Evolutionary conservation across 2,113 vertebrate species (phyloP).

Genomic region (Nothobranchius furzeri): DNA sequence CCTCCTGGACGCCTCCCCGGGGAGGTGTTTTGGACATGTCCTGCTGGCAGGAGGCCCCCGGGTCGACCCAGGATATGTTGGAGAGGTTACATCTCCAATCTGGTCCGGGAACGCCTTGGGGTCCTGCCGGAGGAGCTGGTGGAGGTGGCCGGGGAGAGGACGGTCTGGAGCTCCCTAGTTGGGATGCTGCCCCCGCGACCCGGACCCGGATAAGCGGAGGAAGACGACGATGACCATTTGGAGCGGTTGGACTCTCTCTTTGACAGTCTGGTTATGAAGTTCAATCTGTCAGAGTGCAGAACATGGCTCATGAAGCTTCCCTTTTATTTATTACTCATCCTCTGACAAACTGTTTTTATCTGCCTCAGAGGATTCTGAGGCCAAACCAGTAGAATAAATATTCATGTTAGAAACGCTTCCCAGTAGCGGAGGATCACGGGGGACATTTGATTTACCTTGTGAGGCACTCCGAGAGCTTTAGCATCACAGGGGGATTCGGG

Average conservation of each 20-base stretch:
- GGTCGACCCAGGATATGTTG: too few relatives aligned
- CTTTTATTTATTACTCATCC: constrained; percentile 50
- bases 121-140: too few relatives aligned
- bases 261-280: constrained; percentile 63
- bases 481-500: constrained; percentile 49
- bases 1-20: too few relatives aligned
- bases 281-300: constrained; percentile 57
- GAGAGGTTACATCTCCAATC: too few relatives aligned
- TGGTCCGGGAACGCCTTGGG: too few relatives aligned
- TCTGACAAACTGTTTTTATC: constrained; percentile 36
- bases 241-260: constrained; percentile 45
- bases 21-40: too few relatives aligned
- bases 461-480: constrained; percentile 51
- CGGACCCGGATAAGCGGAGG: too few relatives aligned
- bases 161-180: too few relatives aligned
- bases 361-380: constrained; percentile 50
- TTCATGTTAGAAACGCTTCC: constrained; percentile 59
- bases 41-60: too few relatives aligned
- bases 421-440: constrained; percentile 43
- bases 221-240: background rate
- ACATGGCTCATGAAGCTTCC: constrained; percentile 40
- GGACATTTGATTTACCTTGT: constrained; percentile 59
- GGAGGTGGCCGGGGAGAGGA: too few relatives aligned
- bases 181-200: too few relatives aligned
- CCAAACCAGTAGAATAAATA: constrained; percentile 59